Evolutionary conservation across 2,797 vertebrate genomes (phyloP).

Genomic region (Myioborus melanocephalus): DNA sequence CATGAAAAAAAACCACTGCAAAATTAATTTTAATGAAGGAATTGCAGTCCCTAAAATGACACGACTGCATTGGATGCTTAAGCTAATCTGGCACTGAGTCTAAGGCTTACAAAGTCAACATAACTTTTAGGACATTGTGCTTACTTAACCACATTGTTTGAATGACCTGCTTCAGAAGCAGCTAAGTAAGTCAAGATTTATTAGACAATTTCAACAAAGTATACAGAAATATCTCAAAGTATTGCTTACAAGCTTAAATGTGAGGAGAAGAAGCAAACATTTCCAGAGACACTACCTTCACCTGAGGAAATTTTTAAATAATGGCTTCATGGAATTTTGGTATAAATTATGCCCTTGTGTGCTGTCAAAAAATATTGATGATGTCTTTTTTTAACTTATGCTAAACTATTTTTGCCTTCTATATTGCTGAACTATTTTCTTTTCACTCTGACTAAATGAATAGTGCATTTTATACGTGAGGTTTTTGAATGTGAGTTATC

Average conservation of each 20-base stretch:
- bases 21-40: background rate
- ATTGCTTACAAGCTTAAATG: conserved; percentile 9
- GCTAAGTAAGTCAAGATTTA: conserved; percentile 36
- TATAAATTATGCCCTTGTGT: background rate
- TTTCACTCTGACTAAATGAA: background rate
- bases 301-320: conserved; percentile 2
- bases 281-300: background rate
- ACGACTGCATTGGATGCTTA: background rate
- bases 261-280: conserved; percentile 20
- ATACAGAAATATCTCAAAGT: background rate
- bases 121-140: background rate
- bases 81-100: background rate
- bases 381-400: background rate
- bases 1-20: background rate
- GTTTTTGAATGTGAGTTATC: background rate
- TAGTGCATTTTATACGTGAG: background rate
- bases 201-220: conserved; percentile 37
- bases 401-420: background rate
- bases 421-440: background rate
- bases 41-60: background rate
- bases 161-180: conserved; percentile 13
- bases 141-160: conserved; percentile 17
- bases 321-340: background rate
- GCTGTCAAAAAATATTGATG: background rate
- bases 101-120: conserved; percentile 7